These are phyloP conservation scores for Ditula angustiorana DNA, from an alignment of 2,888 invertebrate species.

Conservation along the genomic window DNA sequence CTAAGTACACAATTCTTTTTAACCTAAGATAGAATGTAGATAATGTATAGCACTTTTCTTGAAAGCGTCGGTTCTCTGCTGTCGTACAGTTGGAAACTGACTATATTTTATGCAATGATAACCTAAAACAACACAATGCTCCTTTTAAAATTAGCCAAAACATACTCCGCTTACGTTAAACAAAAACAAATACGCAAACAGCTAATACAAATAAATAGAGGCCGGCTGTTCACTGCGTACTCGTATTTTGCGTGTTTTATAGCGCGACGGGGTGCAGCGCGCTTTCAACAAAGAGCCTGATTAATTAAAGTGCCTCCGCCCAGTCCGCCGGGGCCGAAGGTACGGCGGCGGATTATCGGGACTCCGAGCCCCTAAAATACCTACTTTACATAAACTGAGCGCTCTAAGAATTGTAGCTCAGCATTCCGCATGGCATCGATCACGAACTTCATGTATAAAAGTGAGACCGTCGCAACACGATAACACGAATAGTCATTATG, in stretches of 20 bases:
- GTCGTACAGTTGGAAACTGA: too few species aligned
- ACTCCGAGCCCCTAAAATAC: constrained; percentile 54
- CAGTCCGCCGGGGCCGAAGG: constrained; percentile 62
- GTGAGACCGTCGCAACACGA: background rate
- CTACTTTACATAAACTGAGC: constrained; percentile 46
- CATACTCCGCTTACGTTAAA: too few species aligned
- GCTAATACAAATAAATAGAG: constrained; percentile 4
- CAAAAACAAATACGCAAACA: constrained; percentile 1
- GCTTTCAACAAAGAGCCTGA: constrained; percentile 76
- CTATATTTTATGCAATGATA: too few species aligned
- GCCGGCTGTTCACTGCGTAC: background rate
- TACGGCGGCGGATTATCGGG: background rate
- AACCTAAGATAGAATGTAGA: too few species aligned
- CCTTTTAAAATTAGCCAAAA: too few species aligned
- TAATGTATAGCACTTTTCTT: too few species aligned
- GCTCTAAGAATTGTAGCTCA: background rate
- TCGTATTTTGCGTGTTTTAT: constrained; percentile 31
- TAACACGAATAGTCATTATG: background rate
- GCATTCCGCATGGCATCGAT: background rate
- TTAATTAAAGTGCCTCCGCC: constrained; percentile 83
- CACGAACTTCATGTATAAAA: background rate
- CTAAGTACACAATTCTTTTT: too few species aligned
- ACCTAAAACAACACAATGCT: too few species aligned
- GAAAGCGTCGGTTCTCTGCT: too few species aligned
- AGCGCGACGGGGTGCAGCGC: constrained; percentile 38